Conservation (phyloP, 2,113 vertebrate species). For the Leptobrachium leishanense region DNA sequence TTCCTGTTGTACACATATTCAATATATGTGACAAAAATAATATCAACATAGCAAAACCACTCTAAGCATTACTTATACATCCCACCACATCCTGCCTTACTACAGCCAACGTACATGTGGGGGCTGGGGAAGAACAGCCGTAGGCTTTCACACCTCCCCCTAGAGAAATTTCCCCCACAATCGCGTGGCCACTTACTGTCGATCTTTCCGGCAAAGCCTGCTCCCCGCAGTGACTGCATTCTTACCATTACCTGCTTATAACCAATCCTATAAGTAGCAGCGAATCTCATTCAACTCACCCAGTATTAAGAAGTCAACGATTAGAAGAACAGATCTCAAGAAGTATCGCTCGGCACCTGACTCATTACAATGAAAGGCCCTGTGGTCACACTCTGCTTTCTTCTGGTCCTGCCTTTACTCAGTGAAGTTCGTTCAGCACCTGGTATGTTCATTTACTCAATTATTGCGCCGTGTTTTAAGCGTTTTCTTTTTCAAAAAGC, state of each 20-base stretch:
- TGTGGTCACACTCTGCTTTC: background rate
- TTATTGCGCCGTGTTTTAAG: too few relatives aligned
- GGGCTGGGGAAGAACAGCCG: background rate
- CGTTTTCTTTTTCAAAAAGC: too few relatives aligned
- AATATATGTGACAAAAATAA: too few relatives aligned
- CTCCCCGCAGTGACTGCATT: too few relatives aligned
- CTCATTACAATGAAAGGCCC: background rate
- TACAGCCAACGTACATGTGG: background rate
- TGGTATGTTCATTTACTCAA: background rate
- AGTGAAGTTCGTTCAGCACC: background rate
- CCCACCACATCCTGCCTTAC: constrained; percentile 8
- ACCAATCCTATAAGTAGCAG: background rate
- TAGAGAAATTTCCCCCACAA: background rate
- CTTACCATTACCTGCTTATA: too few relatives aligned
- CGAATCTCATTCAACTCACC: too few relatives aligned
- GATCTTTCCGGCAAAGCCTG: too few relatives aligned
- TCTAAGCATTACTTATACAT: background rate
- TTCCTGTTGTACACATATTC: too few relatives aligned
- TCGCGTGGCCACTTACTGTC: background rate
- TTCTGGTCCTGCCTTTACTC: background rate
- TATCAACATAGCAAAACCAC: too few relatives aligned
- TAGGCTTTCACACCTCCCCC: constrained; percentile 3
- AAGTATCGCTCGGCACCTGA: background rate
- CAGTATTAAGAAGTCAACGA: too few relatives aligned
- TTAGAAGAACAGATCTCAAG: background rate